These are phyloP conservation scores for Idaea aversata DNA, from an alignment of 2,888 invertebrate genomes.

Conservation along the genomic window DNA sequence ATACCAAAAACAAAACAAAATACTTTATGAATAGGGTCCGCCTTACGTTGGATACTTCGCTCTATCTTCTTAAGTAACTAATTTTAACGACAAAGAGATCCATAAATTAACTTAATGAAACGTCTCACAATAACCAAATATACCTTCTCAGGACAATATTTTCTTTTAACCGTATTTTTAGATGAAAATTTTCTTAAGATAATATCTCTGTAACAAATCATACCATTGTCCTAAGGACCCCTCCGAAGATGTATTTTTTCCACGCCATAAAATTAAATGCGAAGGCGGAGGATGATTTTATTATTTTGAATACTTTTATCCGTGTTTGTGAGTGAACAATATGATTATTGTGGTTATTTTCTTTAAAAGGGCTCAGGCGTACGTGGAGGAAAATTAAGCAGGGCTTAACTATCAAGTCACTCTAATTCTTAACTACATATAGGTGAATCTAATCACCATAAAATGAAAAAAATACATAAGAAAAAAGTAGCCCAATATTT, in stretches of 20 bases:
- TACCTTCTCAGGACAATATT: not conserved
- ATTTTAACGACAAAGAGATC: not conserved
- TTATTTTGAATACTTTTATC: slow-evolving; percentile 38
- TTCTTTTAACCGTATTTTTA: slow-evolving; percentile 15
- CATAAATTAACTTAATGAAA: not conserved
- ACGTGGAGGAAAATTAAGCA: not conserved
- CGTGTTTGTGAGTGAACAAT: slow-evolving; percentile 2
- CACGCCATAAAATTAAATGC: slow-evolving; percentile 75
- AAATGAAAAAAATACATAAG: no score
- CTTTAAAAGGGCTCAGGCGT: not conserved
- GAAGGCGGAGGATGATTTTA: slow-evolving; percentile 57
- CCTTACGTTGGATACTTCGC: not conserved
- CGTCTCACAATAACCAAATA: not conserved
- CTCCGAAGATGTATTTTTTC: slow-evolving; percentile 53
- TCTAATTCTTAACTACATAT: not conserved
- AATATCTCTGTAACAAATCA: slow-evolving; percentile 61
- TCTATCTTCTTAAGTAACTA: not conserved
- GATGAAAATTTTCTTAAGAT: slow-evolving; percentile 33
- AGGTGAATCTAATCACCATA: no score
- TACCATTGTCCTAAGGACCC: slow-evolving; percentile 61
- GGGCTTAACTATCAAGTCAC: not conserved
- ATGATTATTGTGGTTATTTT: slow-evolving; percentile 1
- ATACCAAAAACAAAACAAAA: no score
- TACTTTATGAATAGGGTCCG: not conserved
- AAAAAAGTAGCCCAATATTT: no score